A percentile compares a stretch with the other conserved stretches of the same genome.
phyloP scores from a whole-genome alignment of 30 jellyfish, hydroid and myxozoan genomes.

The Aurelia sp. region DNA sequence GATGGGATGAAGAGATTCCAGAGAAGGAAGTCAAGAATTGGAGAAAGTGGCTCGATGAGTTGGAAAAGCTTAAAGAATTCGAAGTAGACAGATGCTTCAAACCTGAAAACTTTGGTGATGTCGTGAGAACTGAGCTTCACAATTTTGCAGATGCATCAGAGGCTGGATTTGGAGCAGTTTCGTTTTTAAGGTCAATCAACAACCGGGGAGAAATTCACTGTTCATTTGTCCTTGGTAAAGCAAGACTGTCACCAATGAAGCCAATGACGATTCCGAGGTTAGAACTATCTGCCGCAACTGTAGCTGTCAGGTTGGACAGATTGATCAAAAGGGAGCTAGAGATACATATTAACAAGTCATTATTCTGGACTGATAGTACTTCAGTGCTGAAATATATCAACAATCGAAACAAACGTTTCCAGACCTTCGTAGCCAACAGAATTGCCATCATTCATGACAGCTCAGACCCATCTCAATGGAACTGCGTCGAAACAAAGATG shows the following conservation, averaged over 20 bases:
- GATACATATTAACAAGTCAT: not conserved
- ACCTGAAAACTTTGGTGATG: constrained; percentile 16
- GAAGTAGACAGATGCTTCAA: constrained; percentile 6
- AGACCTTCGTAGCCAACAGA: constrained; percentile 56
- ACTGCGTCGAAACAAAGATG: constrained; percentile 13
- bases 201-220: constrained; percentile 27
- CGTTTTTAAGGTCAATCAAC: constrained; percentile 24
- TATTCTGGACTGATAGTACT: constrained; percentile 78
- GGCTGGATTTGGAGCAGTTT: constrained; percentile 42
- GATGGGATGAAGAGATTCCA: constrained; percentile 47
- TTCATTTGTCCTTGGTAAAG: constrained; percentile 53
- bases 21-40: not conserved
- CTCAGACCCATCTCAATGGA: constrained; percentile 65
- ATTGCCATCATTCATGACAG: constrained; percentile 56
- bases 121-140: constrained; percentile 22
- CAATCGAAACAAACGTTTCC: constrained; percentile 31
- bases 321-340: constrained; percentile 35
- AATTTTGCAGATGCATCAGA: constrained; percentile 53
- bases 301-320: constrained; percentile 24
- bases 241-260: constrained; percentile 58
- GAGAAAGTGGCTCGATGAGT: constrained; percentile 25
- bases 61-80: not conserved
- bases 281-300: constrained; percentile 50
- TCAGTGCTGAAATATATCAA: constrained; percentile 48
- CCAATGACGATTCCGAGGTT: constrained; percentile 56